Percentiles rank a stretch among this genome's conserved stretches.
phyloP scores from a whole-genome alignment of 2,113 vertebrate species.

The Chloropsis hardwickii region DNA sequence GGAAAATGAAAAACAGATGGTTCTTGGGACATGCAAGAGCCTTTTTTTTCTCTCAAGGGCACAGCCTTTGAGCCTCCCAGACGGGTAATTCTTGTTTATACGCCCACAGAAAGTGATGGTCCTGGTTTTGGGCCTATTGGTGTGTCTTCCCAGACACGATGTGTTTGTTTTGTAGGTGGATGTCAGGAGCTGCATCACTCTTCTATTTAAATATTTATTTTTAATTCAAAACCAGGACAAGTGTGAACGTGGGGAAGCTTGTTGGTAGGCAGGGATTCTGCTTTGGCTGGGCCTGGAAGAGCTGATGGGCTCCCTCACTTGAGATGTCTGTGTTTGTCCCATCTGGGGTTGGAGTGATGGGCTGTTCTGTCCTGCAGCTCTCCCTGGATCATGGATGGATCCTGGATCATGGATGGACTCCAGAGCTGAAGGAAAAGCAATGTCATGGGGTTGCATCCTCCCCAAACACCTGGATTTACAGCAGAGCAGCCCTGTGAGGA shows the following conservation, averaged over 20 bases:
- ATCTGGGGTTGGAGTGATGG: rapidly evolving
- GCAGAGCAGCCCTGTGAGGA: background rate
- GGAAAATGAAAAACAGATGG: background rate
- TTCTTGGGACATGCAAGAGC: background rate
- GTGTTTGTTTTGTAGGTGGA: slow-evolving; percentile 14
- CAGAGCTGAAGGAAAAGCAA: background rate
- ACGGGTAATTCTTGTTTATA: slow-evolving; percentile 41
- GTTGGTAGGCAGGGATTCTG: background rate
- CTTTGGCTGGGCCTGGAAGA: background rate
- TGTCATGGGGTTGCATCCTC: rapidly evolving
- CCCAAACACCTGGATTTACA: background rate
- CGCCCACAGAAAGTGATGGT: background rate
- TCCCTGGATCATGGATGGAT: background rate
- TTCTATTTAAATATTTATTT: background rate
- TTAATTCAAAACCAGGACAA: background rate
- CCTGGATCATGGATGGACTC: background rate
- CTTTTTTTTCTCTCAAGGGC: slow-evolving; percentile 6
- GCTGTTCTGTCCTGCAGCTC: background rate
- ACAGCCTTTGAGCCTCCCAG: slow-evolving; percentile 27
- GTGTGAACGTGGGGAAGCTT: background rate
- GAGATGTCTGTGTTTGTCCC: background rate
- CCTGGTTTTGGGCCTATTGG: background rate
- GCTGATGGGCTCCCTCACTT: background rate
- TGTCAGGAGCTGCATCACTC: background rate
- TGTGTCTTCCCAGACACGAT: background rate